Base-by-base conservation (phyloP, 2,113 vertebrate species). In the pig (Sus scrofa) region DNA sequence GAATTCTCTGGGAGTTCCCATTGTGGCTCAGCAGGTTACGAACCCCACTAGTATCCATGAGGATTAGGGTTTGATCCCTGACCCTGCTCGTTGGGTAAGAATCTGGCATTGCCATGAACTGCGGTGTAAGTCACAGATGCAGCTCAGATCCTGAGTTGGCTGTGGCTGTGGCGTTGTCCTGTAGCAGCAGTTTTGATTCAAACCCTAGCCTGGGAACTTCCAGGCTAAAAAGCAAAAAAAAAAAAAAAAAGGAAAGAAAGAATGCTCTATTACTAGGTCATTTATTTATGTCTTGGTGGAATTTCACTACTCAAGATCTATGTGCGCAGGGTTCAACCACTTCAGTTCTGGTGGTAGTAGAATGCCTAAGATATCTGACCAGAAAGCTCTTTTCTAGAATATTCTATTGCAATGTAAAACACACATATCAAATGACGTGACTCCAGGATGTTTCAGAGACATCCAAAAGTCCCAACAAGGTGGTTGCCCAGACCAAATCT, bases 231-330 rank as follows among this genome's bases (percentile, higher is more conserved):
- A 44, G 44, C 4, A 44, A 44, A 44, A 44, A 44, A 44, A 44
- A 44, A 44, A 44, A 8, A 44, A 8, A 8, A 44, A 44, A 44
- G 44, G 44, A 44, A 44, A 44, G 44, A 97, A 97, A 96, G 78
- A 97, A 70, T 89, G 4, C 12, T 97, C 92, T 44, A 70, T 83
- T 96, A 20, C 27, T 91, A 62, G 68, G 83, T 50, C 86, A 54
- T 88, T 63, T 88, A 79, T 74, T 32, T 71, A 50, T 58, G 14
- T 30, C 70, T 89, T 79, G 63, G 44, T 68, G 6, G 56, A 85
- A 19, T 81, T 58, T 87, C 63, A 84, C 71, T 73, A 20, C 26
- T 83, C 65, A 84, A 58, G 37, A 91, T 91, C 68, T 67, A 58
- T 7, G 50, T 70, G 32, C 14, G 26, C 12, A 44, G 8, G 32